Evolutionary conservation across 1,140 invertebrate species (phyloP).

Genomic region (Limonius californicus): DNA sequence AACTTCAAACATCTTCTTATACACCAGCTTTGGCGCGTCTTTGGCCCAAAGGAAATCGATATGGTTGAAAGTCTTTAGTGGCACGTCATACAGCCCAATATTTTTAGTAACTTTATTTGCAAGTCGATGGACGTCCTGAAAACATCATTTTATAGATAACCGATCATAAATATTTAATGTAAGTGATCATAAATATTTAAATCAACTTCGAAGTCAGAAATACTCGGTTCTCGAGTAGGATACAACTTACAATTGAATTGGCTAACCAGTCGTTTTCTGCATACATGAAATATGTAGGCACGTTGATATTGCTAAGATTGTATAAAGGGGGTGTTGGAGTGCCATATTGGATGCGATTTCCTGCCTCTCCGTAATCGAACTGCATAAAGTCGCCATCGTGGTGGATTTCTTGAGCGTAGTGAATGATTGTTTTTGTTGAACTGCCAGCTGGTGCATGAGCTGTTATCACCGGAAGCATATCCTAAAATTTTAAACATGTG

Average conservation of each 20-base stretch:
- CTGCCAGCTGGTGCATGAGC: constrained; percentile 77
- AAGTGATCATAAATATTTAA: too few relatives aligned
- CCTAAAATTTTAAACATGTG: too few relatives aligned
- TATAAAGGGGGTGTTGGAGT: constrained; percentile 63
- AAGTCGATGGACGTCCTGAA: constrained; percentile 57
- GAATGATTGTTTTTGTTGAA: constrained; percentile 72
- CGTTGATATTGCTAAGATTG: constrained; percentile 58
- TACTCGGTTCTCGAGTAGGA: too few relatives aligned
- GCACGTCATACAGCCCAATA: constrained; percentile 50
- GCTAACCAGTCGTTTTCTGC: constrained; percentile 71
- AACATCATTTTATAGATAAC: too few relatives aligned
- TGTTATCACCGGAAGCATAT: constrained; percentile 63
- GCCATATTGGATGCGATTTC: constrained; percentile 58
- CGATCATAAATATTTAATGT: too few relatives aligned
- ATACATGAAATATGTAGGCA: constrained; percentile 66
- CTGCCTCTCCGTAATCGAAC: constrained; percentile 62
- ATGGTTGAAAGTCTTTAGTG: constrained; percentile 63
- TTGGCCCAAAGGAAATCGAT: constrained; percentile 67
- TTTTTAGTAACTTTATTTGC: constrained; percentile 51
- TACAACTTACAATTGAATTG: constrained; percentile 51
- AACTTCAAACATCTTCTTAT: constrained; percentile 52
- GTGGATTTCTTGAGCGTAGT: constrained; percentile 65
- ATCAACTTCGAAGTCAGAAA: too few relatives aligned
- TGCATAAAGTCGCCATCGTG: constrained; percentile 57
- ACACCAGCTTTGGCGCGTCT: constrained; percentile 60